phyloP scores from a whole-genome alignment of 2,888 invertebrate genomes.

The Saturnia japonica region DNA sequence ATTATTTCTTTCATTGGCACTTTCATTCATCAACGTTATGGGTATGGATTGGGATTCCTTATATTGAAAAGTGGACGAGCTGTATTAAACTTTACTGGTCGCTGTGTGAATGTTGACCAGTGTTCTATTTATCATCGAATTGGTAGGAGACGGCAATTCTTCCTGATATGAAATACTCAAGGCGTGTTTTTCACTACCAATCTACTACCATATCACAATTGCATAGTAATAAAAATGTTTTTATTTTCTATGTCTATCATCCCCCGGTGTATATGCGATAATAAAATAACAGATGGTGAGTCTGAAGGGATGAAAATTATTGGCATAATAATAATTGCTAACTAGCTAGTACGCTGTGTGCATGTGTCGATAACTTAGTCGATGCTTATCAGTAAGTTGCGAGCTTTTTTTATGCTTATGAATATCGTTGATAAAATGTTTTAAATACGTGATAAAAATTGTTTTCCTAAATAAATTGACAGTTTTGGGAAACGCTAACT shows the following conservation, averaged over 20 bases:
- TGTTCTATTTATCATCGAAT: too few relatives aligned
- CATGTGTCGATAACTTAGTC: conserved; percentile 9
- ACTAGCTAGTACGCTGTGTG: conserved; percentile 7
- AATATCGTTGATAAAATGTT: not conserved
- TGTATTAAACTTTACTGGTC: not conserved
- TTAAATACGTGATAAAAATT: not conserved
- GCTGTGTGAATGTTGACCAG: not conserved
- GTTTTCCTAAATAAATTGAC: not conserved
- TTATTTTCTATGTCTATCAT: conserved; percentile 24
- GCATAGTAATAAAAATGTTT: conserved; percentile 14
- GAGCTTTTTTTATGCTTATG: not conserved
- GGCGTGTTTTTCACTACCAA: not conserved
- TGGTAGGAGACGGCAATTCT: not conserved
- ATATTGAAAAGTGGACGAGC: not conserved
- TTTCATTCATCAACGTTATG: not conserved
- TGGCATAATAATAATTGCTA: conserved; percentile 17
- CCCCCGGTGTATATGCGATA: conserved; percentile 36
- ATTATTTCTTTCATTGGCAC: not conserved
- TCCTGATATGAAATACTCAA: not conserved
- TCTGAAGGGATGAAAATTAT: conserved; percentile 36
- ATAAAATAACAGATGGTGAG: conserved; percentile 61
- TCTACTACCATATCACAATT: not conserved
- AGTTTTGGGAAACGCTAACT: not conserved
- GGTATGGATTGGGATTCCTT: not conserved
- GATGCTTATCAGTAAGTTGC: not conserved